These are phyloP conservation scores for Cinara cedri DNA, from an alignment of 2,888 invertebrate species.

Conservation along the genomic window DNA sequence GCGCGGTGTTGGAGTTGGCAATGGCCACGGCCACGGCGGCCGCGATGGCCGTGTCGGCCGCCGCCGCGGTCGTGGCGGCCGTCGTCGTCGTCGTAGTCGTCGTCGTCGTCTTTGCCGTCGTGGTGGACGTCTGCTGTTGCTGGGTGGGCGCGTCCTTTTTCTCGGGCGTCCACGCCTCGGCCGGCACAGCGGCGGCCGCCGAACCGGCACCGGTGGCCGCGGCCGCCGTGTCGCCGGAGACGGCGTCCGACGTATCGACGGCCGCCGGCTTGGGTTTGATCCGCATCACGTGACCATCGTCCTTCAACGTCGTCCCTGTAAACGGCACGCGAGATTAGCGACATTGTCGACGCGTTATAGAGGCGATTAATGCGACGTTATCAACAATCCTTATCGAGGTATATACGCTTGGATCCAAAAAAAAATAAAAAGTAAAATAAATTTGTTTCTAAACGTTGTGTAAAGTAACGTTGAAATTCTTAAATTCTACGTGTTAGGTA, in stretches of 20 bases:
- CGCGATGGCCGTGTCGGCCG: slow-evolving; percentile 58
- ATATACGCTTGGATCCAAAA: no score
- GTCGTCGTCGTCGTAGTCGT: slow-evolving; percentile 12
- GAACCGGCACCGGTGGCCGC: slow-evolving; percentile 7
- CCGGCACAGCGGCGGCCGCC: slow-evolving; percentile 4
- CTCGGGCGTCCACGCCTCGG: slow-evolving; percentile 47
- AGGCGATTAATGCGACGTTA: no score
- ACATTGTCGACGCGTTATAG: no score
- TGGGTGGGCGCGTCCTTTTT: slow-evolving; percentile 41
- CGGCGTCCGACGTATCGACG: slow-evolving; percentile 56
- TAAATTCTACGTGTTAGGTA: no score
- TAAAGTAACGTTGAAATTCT: no score
- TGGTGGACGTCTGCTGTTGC: slow-evolving; percentile 45
- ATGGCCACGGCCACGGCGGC: slow-evolving; percentile 35
- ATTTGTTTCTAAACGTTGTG: no score
- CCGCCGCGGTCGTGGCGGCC: slow-evolving; percentile 56
- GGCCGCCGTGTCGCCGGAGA: slow-evolving; percentile 57
- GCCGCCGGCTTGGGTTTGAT: slow-evolving; percentile 44
- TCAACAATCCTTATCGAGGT: no score
- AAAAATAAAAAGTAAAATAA: no score
- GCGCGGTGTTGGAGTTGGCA: slow-evolving; percentile 15
- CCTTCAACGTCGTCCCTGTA: slow-evolving; percentile 45
- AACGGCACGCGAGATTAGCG: not conserved
- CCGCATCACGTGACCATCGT: slow-evolving; percentile 43
- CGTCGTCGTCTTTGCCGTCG: slow-evolving; percentile 46